Conservation (phyloP, 2,888 invertebrate genomes). For the Creontiades dilutus region DNA sequence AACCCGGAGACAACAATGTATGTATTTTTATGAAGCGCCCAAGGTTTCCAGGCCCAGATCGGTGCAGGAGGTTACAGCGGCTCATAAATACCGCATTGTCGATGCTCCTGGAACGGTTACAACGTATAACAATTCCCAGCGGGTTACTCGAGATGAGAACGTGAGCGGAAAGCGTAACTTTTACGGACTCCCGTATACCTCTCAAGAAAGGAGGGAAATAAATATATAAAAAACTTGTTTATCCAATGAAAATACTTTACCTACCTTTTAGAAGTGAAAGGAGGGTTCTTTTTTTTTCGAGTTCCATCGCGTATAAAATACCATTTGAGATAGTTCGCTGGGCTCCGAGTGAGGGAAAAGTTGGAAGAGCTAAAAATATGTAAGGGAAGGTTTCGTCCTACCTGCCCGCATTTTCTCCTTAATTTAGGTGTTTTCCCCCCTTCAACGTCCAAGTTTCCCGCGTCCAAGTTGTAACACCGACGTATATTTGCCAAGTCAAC, state of each 20-base stretch:
- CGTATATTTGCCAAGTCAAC: background rate
- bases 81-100: conserved; percentile 44
- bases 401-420: conserved; percentile 6
- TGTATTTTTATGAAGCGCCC: conserved; percentile 9
- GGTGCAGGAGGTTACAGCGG: conserved; percentile 10
- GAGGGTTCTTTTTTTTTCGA: background rate
- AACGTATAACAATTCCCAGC: background rate
- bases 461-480: conserved; percentile 4
- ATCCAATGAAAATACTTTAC: conserved; percentile 47
- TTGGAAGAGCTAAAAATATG: background rate
- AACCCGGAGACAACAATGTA: background rate
- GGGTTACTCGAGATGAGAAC: background rate
- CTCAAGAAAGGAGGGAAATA: conserved; percentile 34
- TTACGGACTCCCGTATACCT: background rate
- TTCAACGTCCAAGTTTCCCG: background rate
- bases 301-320: background rate
- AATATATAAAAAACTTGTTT: conserved; percentile 37
- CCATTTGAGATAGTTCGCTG: conserved; percentile 18
- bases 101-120: conserved; percentile 27
- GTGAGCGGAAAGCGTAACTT: background rate
- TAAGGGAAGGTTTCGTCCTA: background rate
- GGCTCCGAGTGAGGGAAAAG: background rate
- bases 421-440: conserved; percentile 22
- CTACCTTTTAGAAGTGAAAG: conserved; percentile 12
- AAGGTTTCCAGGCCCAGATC: background rate